Conservation (phyloP, 2,888 invertebrate genomes). For the Eupeodes latifasciatus region DNA sequence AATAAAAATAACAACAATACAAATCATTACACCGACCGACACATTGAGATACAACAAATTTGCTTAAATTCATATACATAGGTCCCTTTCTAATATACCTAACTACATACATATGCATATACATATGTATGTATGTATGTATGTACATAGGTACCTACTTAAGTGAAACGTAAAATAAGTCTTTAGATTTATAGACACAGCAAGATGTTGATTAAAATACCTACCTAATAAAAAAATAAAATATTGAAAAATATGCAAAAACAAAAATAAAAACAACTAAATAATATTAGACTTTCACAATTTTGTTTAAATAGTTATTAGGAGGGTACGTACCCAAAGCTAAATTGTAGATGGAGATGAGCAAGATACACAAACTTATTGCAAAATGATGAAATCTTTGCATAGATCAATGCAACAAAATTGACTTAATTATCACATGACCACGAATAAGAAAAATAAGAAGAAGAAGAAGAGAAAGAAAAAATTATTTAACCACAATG, state of each 20-base stretch:
- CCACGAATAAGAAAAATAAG: constrained; percentile 14
- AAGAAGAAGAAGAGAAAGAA: neutral
- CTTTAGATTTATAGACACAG: constrained; percentile 53
- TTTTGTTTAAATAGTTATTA: neutral
- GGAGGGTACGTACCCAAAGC: no score
- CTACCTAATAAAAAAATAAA: neutral
- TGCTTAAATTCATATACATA: neutral
- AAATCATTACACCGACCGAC: neutral
- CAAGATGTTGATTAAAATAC: constrained; percentile 35
- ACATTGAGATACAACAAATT: neutral
- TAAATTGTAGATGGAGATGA: neutral
- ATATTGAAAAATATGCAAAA: constrained; percentile 14
- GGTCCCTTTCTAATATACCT: neutral
- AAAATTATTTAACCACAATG: neutral
- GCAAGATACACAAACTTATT: constrained; percentile 5
- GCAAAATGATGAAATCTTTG: constrained; percentile 50
- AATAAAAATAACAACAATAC: constrained; percentile 15
- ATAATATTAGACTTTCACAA: constrained; percentile 13
- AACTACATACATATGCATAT: no score
- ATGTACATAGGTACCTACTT: neutral
- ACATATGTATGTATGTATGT: no score
- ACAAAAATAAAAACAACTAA: constrained; percentile 21
- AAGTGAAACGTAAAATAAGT: constrained; percentile 66
- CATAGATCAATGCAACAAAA: constrained; percentile 46
- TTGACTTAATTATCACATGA: constrained; percentile 70